Percentiles rank a stretch among this genome's conserved stretches.
These are phyloP conservation scores for Cercocebus atys DNA, from an alignment of 2,113 vertebrate species.

Conservation along the genomic window DNA sequence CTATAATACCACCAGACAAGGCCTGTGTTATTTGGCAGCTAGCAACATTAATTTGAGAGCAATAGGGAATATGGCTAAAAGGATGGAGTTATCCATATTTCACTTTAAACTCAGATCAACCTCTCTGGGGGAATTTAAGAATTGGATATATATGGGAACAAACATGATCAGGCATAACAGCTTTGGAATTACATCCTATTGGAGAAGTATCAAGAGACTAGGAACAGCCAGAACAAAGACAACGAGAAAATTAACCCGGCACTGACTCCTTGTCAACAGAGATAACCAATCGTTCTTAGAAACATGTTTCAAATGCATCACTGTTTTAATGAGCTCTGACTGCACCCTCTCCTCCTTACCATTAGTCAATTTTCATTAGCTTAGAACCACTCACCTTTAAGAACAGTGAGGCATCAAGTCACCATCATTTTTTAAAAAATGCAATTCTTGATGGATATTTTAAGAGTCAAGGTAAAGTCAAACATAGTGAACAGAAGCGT, in stretches of 20 bases:
- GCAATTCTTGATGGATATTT: slow-evolving; percentile 77
- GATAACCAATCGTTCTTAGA: slow-evolving; percentile 73
- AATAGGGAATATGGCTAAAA: slow-evolving; percentile 22
- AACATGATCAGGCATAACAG: slow-evolving; percentile 61
- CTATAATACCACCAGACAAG: background rate
- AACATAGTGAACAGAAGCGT: slow-evolving; percentile 59
- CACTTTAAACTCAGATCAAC: slow-evolving; percentile 57
- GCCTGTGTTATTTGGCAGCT: background rate
- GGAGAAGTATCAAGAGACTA: slow-evolving; percentile 65
- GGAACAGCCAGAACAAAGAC: slow-evolving; percentile 62
- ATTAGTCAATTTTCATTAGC: slow-evolving; percentile 76
- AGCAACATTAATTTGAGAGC: slow-evolving; percentile 39
- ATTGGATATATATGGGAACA: slow-evolving; percentile 50
- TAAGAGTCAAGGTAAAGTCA: slow-evolving; percentile 75
- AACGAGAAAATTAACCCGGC: slow-evolving; percentile 72
- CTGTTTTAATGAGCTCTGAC: slow-evolving; percentile 68
- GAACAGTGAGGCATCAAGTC: slow-evolving; percentile 54
- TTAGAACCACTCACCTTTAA: slow-evolving; percentile 70
- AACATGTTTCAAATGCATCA: slow-evolving; percentile 72
- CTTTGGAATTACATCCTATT: slow-evolving; percentile 79
- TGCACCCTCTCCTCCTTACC: background rate
- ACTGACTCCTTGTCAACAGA: slow-evolving; percentile 67
- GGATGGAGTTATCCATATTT: slow-evolving; percentile 47
- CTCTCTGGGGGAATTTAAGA: slow-evolving; percentile 59
- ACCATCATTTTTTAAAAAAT: slow-evolving; percentile 46